Conservation (phyloP, 37 sponge, comb jelly and placozoan species). For the Halisarca cf. caerulea region DNA sequence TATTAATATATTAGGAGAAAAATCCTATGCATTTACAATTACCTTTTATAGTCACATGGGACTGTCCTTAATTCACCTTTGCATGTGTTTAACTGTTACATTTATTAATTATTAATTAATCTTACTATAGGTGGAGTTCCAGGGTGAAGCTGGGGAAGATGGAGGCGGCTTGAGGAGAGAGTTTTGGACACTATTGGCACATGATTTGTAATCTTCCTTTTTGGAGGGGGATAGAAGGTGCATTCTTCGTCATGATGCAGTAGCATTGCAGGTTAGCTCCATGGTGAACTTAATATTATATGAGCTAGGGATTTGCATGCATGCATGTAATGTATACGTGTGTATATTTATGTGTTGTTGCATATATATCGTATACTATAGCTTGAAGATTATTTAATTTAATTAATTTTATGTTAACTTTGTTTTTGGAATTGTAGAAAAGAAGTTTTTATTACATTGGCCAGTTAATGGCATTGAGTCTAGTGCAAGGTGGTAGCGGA, state of each 20-base stretch:
- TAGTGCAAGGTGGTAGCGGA: slow-evolving; percentile 19
- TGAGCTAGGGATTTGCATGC: no score
- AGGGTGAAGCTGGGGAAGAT: slow-evolving; percentile 18
- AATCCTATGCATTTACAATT: background rate
- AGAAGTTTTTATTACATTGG: slow-evolving; percentile 38
- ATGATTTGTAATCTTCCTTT: background rate
- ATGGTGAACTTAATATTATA: no score
- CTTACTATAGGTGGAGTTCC: slow-evolving; percentile 8
- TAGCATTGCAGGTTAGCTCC: slow-evolving; percentile 10
- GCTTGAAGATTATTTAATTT: background rate
- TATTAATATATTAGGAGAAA: no score
- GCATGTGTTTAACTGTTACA: background rate
- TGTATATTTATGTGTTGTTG: background rate
- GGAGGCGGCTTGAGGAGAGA: slow-evolving; percentile 23
- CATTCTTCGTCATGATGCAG: slow-evolving; percentile 2
- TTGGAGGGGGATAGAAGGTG: background rate
- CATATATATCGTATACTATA: background rate
- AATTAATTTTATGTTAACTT: background rate
- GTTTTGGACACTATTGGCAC: background rate
- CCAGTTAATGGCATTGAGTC: slow-evolving; percentile 24
- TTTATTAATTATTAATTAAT: background rate
- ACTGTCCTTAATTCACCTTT: background rate
- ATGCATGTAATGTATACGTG: no score
- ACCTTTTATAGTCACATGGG: background rate
- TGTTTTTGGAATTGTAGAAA: background rate